Evolutionary conservation across 2,797 vertebrate genomes (phyloP), one percentile per base, ranked within the genome.

Genomic region (Myotis planiceps): DNA sequence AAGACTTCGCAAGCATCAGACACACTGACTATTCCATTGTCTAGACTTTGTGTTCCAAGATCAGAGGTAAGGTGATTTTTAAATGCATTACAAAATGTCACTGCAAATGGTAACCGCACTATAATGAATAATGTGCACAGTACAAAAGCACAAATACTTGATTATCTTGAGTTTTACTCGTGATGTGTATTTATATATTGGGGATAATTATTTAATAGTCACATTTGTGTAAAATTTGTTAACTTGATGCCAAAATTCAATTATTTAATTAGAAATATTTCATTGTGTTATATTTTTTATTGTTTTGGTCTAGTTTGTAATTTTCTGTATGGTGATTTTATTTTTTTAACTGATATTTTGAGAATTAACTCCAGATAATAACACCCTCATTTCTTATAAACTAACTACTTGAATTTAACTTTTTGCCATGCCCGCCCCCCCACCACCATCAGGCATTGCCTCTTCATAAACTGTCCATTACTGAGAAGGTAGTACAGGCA

Each of bases 401-500:
- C 98, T 98, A 98, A 98, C 98, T 97, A 83, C 98, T 98, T 98
- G 98, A 98, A 98, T 98, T 98, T 98, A 97, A 98, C 98, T 98
- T 98, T 98, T 97, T 98, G 98, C 98, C 98, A 68, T 97, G 97
- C 98, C 97, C 98, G 68, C 71, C 65, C 87, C 76, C 27, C 85
- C 82, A 32, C 97, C 96, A 95, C 98, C 97, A 96, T 98, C 97
- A 98, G 99, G 99, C 99, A 95, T 99, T 99, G 96, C 99, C 99
- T 83, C 99, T 99, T 93, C 99, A 99, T 97, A 99, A 99, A 99
- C 99, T 99, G 96, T 99, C 99, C 97, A 99, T 99, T 98, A 99
- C 99, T 97, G 99, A 99, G 98, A 99, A 99, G 99, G 99, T 99
- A 93, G 99, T 99, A 92, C 99, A 99, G 98, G 99, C 99, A 63